These are phyloP conservation scores for Ceratina japonica DNA, from an alignment of 1,140 invertebrate genomes.

Conservation along the genomic window DNA sequence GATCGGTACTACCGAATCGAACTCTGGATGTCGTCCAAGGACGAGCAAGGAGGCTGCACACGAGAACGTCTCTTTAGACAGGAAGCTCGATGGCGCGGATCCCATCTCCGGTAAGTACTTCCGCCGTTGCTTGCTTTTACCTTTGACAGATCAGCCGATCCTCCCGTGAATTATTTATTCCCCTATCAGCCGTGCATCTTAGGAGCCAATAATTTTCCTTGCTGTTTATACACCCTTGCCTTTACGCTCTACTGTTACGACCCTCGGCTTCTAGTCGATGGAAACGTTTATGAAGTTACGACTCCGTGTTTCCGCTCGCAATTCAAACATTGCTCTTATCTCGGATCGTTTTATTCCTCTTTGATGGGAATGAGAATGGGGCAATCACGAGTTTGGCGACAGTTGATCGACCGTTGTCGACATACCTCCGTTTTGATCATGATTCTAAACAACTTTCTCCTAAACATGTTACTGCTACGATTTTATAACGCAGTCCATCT, in stretches of 20 bases:
- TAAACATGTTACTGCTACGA: too few species aligned
- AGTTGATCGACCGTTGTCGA: background rate
- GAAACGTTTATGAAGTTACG: slow-evolving; percentile 23
- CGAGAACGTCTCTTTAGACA: slow-evolving; percentile 66
- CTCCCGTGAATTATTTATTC: slow-evolving; percentile 59
- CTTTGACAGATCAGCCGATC: slow-evolving; percentile 56
- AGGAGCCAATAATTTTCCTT: slow-evolving; percentile 14
- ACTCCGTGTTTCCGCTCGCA: slow-evolving; percentile 1
- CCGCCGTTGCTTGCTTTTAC: slow-evolving; percentile 58
- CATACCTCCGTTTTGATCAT: background rate
- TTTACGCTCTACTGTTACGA: background rate
- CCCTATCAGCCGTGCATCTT: slow-evolving; percentile 19
- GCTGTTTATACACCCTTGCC: slow-evolving; percentile 18
- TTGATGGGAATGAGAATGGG: background rate
- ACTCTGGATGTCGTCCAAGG: slow-evolving; percentile 68
- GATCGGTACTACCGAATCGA: slow-evolving; percentile 58
- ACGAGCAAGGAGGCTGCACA: slow-evolving; percentile 68
- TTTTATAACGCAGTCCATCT: background rate
- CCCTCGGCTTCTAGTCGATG: background rate
- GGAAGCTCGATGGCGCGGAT: slow-evolving; percentile 72
- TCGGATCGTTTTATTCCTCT: background rate
- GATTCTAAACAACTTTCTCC: too few species aligned
- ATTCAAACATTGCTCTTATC: background rate
- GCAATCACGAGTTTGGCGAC: slow-evolving; percentile 12
- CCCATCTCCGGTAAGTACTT: slow-evolving; percentile 72